Evolutionary conservation across 1,140 invertebrate genomes (phyloP).

Genomic region (Doryteuthis pealeii): DNA sequence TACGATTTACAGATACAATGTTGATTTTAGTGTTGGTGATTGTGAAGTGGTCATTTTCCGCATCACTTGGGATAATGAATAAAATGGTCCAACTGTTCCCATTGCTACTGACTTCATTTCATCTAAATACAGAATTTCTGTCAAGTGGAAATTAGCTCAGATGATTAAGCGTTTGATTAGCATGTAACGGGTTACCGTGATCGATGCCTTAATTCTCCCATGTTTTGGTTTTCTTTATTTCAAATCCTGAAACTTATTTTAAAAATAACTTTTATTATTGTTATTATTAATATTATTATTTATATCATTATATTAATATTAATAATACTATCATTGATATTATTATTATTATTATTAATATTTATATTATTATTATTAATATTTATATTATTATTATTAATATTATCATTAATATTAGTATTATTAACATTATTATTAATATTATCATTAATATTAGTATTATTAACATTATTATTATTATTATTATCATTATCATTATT

Average conservation of each 20-base stretch:
- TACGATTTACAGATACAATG: too few relatives aligned
- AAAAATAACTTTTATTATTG: background rate
- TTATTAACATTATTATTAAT: constrained; percentile 14
- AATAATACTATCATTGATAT: background rate
- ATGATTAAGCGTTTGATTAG: too few relatives aligned
- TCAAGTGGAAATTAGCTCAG: too few relatives aligned
- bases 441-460: constrained; percentile 19
- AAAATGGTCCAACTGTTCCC: too few relatives aligned
- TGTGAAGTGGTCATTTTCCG: too few relatives aligned
- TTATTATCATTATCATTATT: constrained; percentile 23
- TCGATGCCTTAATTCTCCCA: background rate
- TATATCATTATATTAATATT: background rate
- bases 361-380: background rate
- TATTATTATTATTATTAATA: background rate
- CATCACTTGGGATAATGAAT: too few relatives aligned
- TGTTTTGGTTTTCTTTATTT: too few relatives aligned
- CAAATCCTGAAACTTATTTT: too few relatives aligned
- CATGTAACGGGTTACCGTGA: too few relatives aligned
- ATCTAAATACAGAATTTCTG: too few relatives aligned
- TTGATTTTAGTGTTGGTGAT: too few relatives aligned
- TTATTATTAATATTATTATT: background rate
- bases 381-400: background rate
- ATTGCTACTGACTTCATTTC: too few relatives aligned
- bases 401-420: constrained; percentile 2
- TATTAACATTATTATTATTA: constrained; percentile 23